phyloP scores from a whole-genome alignment of 2,113 vertebrate species.

The Plestiodon gilberti region DNA sequence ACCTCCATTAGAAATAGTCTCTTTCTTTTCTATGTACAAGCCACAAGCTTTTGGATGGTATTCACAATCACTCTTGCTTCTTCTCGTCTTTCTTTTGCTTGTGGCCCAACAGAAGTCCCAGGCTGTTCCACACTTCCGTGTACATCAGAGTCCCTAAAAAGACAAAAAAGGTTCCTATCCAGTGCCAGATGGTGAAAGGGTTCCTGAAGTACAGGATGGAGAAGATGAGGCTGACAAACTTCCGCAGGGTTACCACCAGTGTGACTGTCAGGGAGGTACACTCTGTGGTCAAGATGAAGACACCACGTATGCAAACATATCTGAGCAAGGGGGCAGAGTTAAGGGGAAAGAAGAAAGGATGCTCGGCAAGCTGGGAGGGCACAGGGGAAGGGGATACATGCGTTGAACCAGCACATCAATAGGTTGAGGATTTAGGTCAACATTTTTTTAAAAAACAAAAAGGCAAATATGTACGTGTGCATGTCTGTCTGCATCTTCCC shows the following conservation, averaged over 20 bases:
- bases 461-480: no score
- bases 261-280: constrained; percentile 96
- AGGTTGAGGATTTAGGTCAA: neutral
- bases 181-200: constrained; percentile 95
- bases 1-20: neutral
- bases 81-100: constrained; percentile 71
- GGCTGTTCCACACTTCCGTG: constrained; percentile 88
- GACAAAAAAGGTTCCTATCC: constrained; percentile 89
- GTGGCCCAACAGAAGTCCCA: constrained; percentile 60
- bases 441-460: no score
- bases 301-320: constrained; percentile 93
- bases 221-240: constrained; percentile 97
- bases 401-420: neutral
- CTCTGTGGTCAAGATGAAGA: constrained; percentile 95
- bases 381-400: neutral
- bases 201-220: constrained; percentile 96
- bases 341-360: constrained; percentile 54
- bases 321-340: constrained; percentile 68
- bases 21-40: neutral
- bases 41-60: rapidly evolving
- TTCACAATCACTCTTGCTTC: rapidly evolving
- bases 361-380: neutral
- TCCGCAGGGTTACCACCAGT: constrained; percentile 93
- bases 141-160: constrained; percentile 93
- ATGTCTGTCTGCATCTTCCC: no score